A percentile compares a stretch with the other conserved stretches of the same genome.
Conservation (phyloP, 2,888 invertebrate genomes). For the Apotomis turbidana region DNA sequence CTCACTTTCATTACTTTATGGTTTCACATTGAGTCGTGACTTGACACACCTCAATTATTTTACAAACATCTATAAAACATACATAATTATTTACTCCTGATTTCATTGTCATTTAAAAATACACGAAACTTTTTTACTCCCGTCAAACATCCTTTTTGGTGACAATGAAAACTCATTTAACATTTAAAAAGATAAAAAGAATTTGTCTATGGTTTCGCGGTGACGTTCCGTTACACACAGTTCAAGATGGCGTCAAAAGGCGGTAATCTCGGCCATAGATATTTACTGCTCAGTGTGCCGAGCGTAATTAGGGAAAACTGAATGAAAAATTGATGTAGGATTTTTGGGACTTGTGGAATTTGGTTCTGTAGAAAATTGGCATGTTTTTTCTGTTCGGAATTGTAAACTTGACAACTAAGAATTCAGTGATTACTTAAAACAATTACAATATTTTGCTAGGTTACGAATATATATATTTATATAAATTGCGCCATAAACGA, state of each 20-base stretch:
- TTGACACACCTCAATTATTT: neutral
- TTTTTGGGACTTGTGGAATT: neutral
- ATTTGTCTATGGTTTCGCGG: slow-evolving; percentile 20
- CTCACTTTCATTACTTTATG: neutral
- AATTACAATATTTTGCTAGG: too few species aligned
- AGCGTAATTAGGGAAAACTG: slow-evolving; percentile 35
- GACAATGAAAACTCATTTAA: slow-evolving; percentile 29
- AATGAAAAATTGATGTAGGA: slow-evolving; percentile 28
- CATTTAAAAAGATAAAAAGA: slow-evolving; percentile 21
- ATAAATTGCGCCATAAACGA: too few species aligned
- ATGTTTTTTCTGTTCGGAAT: too few species aligned
- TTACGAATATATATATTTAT: too few species aligned
- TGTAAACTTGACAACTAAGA: too few species aligned
- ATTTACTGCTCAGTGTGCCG: slow-evolving; percentile 27
- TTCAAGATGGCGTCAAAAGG: slow-evolving; percentile 64
- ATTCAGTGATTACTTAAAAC: too few species aligned
- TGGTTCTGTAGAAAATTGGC: neutral
- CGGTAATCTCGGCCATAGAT: slow-evolving; percentile 51
- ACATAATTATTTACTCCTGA: neutral
- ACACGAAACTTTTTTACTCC: neutral
- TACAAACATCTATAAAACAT: neutral
- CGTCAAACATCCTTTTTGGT: neutral
- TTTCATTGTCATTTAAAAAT: neutral
- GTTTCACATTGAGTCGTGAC: neutral
- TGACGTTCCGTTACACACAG: slow-evolving; percentile 25